Conservation (phyloP, 2,888 invertebrate species). For the Anarsia innoxiella region DNA sequence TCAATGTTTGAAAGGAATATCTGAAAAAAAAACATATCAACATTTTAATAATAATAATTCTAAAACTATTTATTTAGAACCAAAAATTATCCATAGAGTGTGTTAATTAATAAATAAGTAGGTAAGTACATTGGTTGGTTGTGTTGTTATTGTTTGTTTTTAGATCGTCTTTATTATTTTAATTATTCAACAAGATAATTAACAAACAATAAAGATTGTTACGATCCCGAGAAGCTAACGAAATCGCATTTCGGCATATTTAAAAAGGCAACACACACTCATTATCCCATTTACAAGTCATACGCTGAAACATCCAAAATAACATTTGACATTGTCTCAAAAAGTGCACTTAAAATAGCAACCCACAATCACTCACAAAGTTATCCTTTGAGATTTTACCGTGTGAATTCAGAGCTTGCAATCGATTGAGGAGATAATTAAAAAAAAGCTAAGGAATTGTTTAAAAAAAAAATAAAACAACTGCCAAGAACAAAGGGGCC, state of each 20-base stretch:
- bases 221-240: no score
- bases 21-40: no score
- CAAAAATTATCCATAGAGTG: no score
- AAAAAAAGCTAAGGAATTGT: conserved; percentile 56
- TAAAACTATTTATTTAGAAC: background rate
- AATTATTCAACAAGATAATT: no score
- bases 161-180: no score
- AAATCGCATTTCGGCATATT: no score
- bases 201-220: no score
- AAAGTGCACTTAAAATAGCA: conserved; percentile 32
- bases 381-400: conserved; percentile 60
- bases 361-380: conserved; percentile 37
- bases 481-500: conserved; percentile 64
- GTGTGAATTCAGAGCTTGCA: conserved; percentile 58
- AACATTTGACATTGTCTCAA: conserved; percentile 11
- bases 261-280: no score
- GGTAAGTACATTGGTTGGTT: no score
- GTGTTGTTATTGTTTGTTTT: no score
- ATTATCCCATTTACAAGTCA: background rate
- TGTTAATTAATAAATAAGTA: no score
- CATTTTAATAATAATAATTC: background rate
- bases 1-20: no score
- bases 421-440: conserved; percentile 65
- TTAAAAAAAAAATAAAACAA: conserved; percentile 40
- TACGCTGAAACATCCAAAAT: background rate